A percentile compares a stretch with the other conserved stretches of the same genome.
Evolutionary conservation across 2,113 vertebrate species (phyloP).

Genomic region (Catharus bicknelli): DNA sequence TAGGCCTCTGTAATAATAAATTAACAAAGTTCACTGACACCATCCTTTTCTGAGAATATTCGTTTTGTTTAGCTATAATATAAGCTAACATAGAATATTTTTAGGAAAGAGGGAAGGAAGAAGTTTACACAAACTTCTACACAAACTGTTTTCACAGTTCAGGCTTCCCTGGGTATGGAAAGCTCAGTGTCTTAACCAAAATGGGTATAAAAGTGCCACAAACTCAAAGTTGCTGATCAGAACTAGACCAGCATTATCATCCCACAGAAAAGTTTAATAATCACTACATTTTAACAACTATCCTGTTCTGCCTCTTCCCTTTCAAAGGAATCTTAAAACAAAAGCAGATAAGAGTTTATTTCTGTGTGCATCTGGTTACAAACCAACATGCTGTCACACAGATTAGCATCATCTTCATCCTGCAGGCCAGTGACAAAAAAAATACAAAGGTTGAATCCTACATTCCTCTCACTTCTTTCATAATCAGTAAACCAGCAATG

Average conservation of each 20-base stretch:
- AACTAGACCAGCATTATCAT: background rate
- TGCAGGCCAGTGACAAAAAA: slow-evolving; percentile 1
- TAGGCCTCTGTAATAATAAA: background rate
- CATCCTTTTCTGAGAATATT: background rate
- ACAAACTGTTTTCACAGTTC: background rate
- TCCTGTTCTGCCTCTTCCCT: background rate
- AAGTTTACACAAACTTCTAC: background rate
- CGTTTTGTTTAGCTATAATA: background rate
- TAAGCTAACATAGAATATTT: background rate
- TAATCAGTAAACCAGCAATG: background rate
- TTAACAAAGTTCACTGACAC: background rate
- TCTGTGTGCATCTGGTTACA: background rate
- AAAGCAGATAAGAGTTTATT: background rate
- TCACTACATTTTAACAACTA: background rate
- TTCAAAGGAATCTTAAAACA: background rate
- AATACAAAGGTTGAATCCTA: background rate
- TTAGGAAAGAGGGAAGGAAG: background rate
- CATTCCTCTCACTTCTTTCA: background rate
- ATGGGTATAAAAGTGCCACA: background rate
- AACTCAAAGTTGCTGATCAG: background rate
- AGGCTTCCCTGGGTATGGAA: background rate
- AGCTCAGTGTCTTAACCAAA: background rate
- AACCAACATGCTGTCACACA: background rate
- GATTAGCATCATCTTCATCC: background rate
- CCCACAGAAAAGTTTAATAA: background rate